These are phyloP conservation scores for Ailuropoda melanoleuca DNA, from an alignment of 2,113 vertebrate genomes.

Conservation along the genomic window DNA sequence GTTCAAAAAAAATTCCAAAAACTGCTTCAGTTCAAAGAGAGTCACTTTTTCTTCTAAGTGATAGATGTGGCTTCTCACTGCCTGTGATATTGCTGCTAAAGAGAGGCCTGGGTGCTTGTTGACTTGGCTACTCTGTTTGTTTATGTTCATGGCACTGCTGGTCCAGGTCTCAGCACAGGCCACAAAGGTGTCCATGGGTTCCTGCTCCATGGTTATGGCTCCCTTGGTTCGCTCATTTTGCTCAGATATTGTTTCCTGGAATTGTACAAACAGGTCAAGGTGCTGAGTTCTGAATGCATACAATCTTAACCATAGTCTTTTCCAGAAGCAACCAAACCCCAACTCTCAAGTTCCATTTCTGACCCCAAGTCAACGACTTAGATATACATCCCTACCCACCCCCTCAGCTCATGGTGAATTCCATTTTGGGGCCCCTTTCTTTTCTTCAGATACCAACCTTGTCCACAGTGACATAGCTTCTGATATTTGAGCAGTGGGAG, in stretches of 20 bases:
- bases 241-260: background rate
- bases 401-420: background rate
- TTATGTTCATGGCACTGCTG: background rate
- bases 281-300: background rate
- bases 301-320: background rate
- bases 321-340: background rate
- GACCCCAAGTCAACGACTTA: background rate
- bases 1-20: background rate
- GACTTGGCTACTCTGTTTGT: background rate
- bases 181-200: background rate
- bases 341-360: background rate
- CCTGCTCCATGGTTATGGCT: background rate
- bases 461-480: background rate
- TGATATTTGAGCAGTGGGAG: background rate
- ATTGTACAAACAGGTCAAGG: rapidly evolving
- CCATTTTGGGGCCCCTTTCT: background rate
- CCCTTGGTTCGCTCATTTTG: background rate
- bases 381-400: background rate
- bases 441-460: background rate
- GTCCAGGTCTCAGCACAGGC: background rate
- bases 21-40: background rate
- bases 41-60: background rate
- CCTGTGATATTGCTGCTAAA: background rate
- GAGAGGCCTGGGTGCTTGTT: background rate
- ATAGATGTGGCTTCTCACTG: background rate